Conservation (phyloP, 1,140 invertebrate species). For the Yoshiicerus persimilis region DNA sequence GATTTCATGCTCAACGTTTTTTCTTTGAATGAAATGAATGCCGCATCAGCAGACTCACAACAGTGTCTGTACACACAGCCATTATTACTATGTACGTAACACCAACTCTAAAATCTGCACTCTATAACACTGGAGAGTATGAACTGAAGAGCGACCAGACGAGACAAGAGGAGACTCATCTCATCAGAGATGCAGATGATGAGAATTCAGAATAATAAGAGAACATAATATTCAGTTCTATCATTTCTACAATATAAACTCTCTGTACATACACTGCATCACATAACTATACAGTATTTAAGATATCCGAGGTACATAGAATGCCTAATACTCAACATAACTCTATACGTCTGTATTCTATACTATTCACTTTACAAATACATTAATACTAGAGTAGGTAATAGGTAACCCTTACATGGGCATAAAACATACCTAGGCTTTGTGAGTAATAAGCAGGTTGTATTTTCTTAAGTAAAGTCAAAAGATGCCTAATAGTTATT, state of each 20-base stretch:
- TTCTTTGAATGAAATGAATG: conserved; percentile 7
- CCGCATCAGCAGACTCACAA: conserved; percentile 1
- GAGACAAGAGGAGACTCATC: neutral
- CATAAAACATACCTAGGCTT: too few relatives aligned
- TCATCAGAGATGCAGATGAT: conserved; percentile 4
- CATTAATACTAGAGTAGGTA: neutral
- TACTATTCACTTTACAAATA: neutral
- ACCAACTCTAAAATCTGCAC: neutral
- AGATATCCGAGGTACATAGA: neutral
- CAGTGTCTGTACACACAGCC: neutral
- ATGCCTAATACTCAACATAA: neutral
- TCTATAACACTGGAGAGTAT: neutral
- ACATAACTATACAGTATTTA: too few relatives aligned
- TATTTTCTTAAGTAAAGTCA: too few relatives aligned
- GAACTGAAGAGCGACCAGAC: neutral
- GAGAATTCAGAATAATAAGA: neutral
- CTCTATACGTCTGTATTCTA: neutral
- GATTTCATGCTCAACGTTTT: conserved; percentile 6
- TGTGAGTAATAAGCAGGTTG: too few relatives aligned
- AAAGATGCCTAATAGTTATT: too few relatives aligned
- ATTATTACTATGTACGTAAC: neutral
- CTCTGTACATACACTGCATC: too few relatives aligned
- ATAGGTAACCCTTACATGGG: too few relatives aligned
- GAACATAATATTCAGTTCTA: neutral
- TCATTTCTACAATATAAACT: neutral